phyloP scores from a whole-genome alignment of 1,140 invertebrate species.

The Drosophila kurseongensis region DNA sequence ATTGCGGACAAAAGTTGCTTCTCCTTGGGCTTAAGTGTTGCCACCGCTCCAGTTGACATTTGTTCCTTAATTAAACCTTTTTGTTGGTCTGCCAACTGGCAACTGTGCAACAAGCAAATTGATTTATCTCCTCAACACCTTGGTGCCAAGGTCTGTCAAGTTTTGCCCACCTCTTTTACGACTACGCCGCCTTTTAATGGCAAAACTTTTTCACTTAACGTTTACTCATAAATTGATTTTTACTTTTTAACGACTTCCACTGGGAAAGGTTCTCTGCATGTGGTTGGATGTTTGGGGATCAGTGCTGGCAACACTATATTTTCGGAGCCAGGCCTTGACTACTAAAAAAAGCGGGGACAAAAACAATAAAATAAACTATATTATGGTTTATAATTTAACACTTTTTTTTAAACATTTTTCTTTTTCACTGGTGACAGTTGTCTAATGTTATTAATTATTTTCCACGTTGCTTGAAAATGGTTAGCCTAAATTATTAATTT shows the following conservation, averaged over 20 bases:
- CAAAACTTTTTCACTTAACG: constrained; percentile 83
- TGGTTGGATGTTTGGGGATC: constrained; percentile 11
- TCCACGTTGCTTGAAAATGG: too few species aligned
- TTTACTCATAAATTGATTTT: constrained; percentile 84
- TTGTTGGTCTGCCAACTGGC: constrained; percentile 64
- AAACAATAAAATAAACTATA: too few species aligned
- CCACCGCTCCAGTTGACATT: constrained; percentile 68
- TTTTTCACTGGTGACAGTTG: too few species aligned
- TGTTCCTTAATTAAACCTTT: constrained; percentile 83
- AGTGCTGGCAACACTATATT: constrained; percentile 4
- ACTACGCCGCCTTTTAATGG: constrained; percentile 67
- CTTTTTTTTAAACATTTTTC: too few species aligned
- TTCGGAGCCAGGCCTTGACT: not conserved
- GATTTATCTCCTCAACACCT: constrained; percentile 81
- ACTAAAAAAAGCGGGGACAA: too few species aligned
- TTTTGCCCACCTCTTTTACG: constrained; percentile 37
- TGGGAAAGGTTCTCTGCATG: constrained; percentile 7
- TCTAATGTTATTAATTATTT: too few species aligned
- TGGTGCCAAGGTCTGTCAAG: constrained; percentile 49
- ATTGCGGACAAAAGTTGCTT: constrained; percentile 77
- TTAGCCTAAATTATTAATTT: too few species aligned
- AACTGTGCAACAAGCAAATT: constrained; percentile 81
- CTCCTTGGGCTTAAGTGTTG: constrained; percentile 43
- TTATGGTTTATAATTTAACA: too few species aligned
- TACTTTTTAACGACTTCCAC: constrained; percentile 76